phyloP scores from a whole-genome alignment of 2,113 vertebrate species.

The Symphodus melops region DNA sequence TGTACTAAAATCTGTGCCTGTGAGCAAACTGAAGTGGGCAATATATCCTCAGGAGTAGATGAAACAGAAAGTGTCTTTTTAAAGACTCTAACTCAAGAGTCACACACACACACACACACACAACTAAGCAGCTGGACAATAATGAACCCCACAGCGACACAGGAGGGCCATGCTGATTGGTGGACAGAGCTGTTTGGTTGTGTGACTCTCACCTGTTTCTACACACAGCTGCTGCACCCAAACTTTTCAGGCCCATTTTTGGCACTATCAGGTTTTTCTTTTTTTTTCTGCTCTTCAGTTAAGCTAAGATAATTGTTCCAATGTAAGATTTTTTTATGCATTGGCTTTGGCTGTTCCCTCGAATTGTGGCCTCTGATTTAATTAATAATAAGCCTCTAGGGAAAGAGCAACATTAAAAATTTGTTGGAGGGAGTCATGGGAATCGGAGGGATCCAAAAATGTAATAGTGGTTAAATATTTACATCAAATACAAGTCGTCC shows the following conservation, averaged over 20 bases:
- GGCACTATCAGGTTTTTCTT: conserved; percentile 14
- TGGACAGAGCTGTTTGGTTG: conserved; percentile 31
- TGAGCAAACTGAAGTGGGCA: not conserved
- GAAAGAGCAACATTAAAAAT: too few species aligned
- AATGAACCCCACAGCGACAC: not conserved
- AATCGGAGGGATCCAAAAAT: too few species aligned
- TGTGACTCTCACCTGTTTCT: conserved; percentile 70
- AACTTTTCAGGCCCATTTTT: conserved; percentile 45
- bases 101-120: conserved; percentile 21
- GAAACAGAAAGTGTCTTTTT: conserved; percentile 13
- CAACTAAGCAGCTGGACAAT: conserved; percentile 17
- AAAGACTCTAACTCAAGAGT: not conserved
- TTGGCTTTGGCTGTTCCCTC: too few species aligned
- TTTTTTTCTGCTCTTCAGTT: too few species aligned
- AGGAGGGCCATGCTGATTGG: conserved; percentile 21
- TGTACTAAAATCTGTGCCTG: not conserved
- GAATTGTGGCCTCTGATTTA: too few species aligned
- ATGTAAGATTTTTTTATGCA: too few species aligned
- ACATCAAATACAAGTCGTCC: too few species aligned
- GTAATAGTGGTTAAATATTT: too few species aligned
- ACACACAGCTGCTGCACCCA: conserved; percentile 64
- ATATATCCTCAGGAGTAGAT: not conserved
- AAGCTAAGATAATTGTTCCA: too few species aligned
- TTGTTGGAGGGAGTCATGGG: too few species aligned
- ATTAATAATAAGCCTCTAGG: too few species aligned